These are phyloP conservation scores for Sminthurides aquaticus DNA, from an alignment of 2,888 invertebrate genomes.

Conservation along the genomic window DNA sequence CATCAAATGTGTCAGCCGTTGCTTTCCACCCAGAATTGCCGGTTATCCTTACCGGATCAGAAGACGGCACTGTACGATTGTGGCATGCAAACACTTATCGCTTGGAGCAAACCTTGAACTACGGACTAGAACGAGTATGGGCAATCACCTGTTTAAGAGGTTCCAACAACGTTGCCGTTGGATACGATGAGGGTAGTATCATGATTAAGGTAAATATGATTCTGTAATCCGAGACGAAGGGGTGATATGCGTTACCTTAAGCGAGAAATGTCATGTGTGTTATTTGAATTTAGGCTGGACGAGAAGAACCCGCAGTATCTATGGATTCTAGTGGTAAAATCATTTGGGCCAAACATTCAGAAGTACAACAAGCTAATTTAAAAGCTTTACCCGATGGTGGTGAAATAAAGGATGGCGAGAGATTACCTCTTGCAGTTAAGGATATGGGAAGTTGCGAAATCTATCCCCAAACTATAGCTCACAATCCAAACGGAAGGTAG, in stretches of 20 bases:
- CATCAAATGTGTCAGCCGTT: conserved; percentile 55
- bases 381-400: conserved; percentile 72
- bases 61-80: conserved; percentile 93
- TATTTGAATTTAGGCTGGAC: conserved; percentile 57
- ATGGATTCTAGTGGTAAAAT: conserved; percentile 99
- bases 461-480: conserved; percentile 95
- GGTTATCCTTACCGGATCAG: conserved; percentile 91
- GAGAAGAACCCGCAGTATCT: conserved; percentile 97
- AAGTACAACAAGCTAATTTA: conserved; percentile 92
- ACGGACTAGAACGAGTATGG: conserved; percentile 97
- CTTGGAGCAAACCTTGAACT: conserved; percentile 91
- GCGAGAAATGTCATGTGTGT: too few relatives aligned
- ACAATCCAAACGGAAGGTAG: conserved; percentile 91
- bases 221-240: too few relatives aligned
- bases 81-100: conserved; percentile 99
- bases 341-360: conserved; percentile 97
- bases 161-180: conserved; percentile 91
- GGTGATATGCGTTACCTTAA: too few relatives aligned
- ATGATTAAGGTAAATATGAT: conserved; percentile 69
- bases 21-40: conserved; percentile 98
- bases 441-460: conserved; percentile 99
- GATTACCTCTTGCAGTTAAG: conserved; percentile 87
- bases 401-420: conserved; percentile 74
- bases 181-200: conserved; percentile 95
- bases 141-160: conserved; percentile 86